These are phyloP conservation scores for Strix occidentalis DNA, from an alignment of 2,797 vertebrate genomes.

Conservation along the genomic window DNA sequence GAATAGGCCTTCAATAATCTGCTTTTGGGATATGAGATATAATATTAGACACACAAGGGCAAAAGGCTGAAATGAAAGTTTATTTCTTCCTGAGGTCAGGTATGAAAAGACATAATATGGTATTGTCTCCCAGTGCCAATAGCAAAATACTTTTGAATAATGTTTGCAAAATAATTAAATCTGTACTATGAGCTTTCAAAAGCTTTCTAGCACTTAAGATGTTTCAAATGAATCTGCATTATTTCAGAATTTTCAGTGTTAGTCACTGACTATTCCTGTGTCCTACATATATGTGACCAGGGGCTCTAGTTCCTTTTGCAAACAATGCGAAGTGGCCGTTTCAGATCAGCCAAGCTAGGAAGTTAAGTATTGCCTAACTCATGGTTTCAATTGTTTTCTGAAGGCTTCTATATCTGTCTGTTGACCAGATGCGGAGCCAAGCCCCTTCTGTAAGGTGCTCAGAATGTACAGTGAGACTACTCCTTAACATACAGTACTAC, in stretches of 20 bases:
- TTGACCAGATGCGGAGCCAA: not conserved
- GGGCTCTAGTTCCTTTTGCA: not conserved
- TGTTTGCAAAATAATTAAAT: not conserved
- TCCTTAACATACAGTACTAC: not conserved
- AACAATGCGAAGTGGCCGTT: not conserved
- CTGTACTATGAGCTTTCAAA: not conserved
- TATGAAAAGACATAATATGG: not conserved
- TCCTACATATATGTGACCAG: accelerated
- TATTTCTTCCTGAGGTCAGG: not conserved
- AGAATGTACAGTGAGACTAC: not conserved
- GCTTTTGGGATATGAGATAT: not conserved
- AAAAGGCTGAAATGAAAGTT: not conserved
- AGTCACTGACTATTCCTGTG: not conserved
- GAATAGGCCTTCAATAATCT: not conserved
- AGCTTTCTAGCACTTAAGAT: not conserved
- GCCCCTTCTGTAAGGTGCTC: not conserved
- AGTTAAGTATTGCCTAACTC: not conserved
- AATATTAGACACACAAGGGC: not conserved
- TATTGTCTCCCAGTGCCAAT: not conserved
- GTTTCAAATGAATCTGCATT: not conserved
- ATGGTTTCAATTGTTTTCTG: constrained; percentile 3
- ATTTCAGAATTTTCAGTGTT: not conserved
- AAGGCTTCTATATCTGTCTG: not conserved
- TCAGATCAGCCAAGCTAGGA: not conserved
- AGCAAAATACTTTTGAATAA: not conserved